Evolutionary conservation across 1,140 invertebrate genomes (phyloP), one percentile per base, ranked within the genome.

Genomic region (Leucophenga varia): DNA sequence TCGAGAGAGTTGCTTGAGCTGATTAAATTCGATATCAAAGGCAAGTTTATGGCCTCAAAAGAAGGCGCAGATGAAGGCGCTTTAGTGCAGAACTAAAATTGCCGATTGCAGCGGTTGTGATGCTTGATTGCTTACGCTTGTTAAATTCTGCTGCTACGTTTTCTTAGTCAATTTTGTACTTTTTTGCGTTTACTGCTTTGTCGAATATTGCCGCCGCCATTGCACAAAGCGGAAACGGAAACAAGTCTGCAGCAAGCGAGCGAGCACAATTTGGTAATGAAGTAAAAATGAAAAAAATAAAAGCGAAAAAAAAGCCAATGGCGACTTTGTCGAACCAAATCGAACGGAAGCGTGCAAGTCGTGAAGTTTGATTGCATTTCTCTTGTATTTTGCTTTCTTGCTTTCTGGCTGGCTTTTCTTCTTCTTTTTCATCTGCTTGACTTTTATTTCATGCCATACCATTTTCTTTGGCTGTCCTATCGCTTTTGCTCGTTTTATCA

Each of bases 21-120:
- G 63, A 65, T 65, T 65, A 65, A 65, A 65, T 68, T 65, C 59
- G 55, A 59, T 65, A 65, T 65, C 63, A 65, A 65, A 67, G 63
- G 67, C 57, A 63, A 65, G 63, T 65, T 65, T 65, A 65, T 65
- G 63, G 63, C 59, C 63, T 59, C 59, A 65, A 67, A 67, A 65
- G 63, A 56, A 63, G 54, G 51, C 46, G 50, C 45, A 57, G 52
- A 52, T 52, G 56, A 52, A 43, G 58, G 49, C 52, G 30, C n/a
- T n/a, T n/a, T 22, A 39, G 55, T 7, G 40, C 17, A 25, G 30
- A 28, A 20, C 36, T 31, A 16, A 17, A 30, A 41, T 28, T 19
- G 28, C 19, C 42, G 31, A 49, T 49, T 47, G 39, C 13, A 12
- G 12, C 12, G 12, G 32, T 5, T 14, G 35, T 17, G 54, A 47